Percentiles rank a stretch among this genome's conserved stretches.
These are phyloP conservation scores for Celastrina argiolus DNA, from an alignment of 2,888 invertebrate genomes.

Conservation along the genomic window DNA sequence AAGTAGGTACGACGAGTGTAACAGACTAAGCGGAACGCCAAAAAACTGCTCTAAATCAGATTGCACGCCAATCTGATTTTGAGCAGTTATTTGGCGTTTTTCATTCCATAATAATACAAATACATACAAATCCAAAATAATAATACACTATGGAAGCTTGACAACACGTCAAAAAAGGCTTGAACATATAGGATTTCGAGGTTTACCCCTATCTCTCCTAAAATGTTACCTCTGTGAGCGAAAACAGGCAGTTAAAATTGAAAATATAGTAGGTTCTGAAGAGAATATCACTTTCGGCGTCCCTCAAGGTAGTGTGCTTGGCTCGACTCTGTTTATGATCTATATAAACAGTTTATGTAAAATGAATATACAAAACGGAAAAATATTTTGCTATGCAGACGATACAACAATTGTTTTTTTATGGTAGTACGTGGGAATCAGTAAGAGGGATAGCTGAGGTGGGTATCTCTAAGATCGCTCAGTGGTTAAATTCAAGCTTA, in stretches of 20 bases:
- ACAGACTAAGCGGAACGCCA: too few relatives aligned
- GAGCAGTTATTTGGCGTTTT: too few relatives aligned
- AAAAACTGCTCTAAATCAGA: too few relatives aligned
- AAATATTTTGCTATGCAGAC: constrained; percentile 1
- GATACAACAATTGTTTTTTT: constrained; percentile 3
- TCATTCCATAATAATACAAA: too few relatives aligned
- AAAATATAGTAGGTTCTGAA: neutral
- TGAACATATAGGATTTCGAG: neutral
- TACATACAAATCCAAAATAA: too few relatives aligned
- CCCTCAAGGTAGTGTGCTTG: neutral
- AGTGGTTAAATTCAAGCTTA: neutral
- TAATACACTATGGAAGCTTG: too few relatives aligned
- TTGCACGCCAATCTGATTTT: too few relatives aligned
- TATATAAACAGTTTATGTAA: neutral
- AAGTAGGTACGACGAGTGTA: too few relatives aligned
- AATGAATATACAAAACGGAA: neutral
- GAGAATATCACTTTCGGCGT: neutral
- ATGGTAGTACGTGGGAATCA: neutral
- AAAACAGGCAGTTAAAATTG: neutral
- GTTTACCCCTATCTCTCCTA: neutral
- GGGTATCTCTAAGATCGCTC: neutral
- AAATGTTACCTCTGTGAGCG: neutral
- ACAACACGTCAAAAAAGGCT: too few relatives aligned
- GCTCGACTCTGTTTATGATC: too few relatives aligned
- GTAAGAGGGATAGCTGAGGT: neutral